A percentile compares a stretch with the other conserved stretches of the same genome.
phyloP scores from a whole-genome alignment of 2,113 vertebrate species.

The Struthidea cinerea region DNA sequence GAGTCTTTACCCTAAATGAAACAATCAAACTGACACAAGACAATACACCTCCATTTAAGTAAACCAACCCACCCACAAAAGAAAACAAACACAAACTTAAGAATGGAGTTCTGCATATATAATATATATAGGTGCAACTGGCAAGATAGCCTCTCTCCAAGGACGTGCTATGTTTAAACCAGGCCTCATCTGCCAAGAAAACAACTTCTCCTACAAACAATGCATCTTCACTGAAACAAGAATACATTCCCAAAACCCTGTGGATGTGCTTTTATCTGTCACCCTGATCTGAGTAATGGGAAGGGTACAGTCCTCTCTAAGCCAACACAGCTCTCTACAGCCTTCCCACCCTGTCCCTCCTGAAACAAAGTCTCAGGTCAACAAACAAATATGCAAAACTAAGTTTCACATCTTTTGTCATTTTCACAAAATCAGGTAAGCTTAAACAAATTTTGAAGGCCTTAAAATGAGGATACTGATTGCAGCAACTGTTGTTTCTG shows the following conservation, averaged over 20 bases:
- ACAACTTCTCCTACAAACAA: accelerated
- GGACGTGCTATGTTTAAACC: neutral
- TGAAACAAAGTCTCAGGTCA: neutral
- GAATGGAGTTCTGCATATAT: neutral
- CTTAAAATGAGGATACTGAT: neutral
- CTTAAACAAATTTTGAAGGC: neutral
- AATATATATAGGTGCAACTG: accelerated
- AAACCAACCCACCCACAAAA: neutral
- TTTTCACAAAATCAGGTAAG: neutral
- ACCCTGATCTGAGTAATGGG: accelerated
- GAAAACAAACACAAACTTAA: neutral
- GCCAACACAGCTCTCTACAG: neutral
- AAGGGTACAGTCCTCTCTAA: neutral
- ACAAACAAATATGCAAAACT: neutral
- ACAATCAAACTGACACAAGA: neutral
- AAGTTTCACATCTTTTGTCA: neutral
- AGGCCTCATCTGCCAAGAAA: neutral
- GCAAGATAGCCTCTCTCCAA: neutral
- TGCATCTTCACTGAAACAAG: neutral
- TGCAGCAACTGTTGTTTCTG: neutral
- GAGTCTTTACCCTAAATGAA: neutral
- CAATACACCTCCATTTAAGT: neutral
- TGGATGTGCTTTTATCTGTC: neutral
- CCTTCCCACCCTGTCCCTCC: neutral
- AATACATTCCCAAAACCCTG: neutral